Conservation (phyloP, 2,797 vertebrate species). For the Heteromormyrus szaboi region DNA sequence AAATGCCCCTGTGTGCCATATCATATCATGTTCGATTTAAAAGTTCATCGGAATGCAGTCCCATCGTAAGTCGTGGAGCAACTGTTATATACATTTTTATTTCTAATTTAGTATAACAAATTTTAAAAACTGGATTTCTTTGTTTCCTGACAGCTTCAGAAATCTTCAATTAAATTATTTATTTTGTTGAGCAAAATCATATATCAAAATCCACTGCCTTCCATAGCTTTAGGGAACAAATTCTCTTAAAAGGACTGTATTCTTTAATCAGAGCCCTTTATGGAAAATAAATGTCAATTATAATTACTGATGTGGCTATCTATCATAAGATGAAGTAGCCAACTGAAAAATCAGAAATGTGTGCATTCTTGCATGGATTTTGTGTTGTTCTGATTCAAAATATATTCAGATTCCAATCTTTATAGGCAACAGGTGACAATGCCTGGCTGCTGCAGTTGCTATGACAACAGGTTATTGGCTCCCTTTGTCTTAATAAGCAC, state of each 20-base stretch:
- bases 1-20: background rate
- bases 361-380: background rate
- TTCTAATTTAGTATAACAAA: slow-evolving; percentile 1
- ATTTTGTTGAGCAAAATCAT: background rate
- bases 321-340: background rate
- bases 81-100: background rate
- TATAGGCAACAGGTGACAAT: slow-evolving; percentile 35
- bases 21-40: background rate
- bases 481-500: background rate
- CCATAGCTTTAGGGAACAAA: background rate
- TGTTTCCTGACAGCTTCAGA: background rate
- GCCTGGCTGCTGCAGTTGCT: slow-evolving; percentile 32
- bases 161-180: background rate
- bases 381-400: background rate
- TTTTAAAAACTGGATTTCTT: background rate
- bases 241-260: background rate
- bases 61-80: background rate
- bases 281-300: background rate
- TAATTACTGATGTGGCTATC: background rate
- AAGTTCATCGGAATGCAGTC: background rate
- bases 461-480: slow-evolving; percentile 33
- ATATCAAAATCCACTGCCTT: background rate
- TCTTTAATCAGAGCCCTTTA: background rate
- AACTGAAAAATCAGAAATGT: slow-evolving; percentile 6
- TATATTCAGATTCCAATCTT: slow-evolving; percentile 5